These are phyloP conservation scores for Temnothorax longispinosus DNA, from an alignment of 1,140 invertebrate genomes.

Conservation along the genomic window DNA sequence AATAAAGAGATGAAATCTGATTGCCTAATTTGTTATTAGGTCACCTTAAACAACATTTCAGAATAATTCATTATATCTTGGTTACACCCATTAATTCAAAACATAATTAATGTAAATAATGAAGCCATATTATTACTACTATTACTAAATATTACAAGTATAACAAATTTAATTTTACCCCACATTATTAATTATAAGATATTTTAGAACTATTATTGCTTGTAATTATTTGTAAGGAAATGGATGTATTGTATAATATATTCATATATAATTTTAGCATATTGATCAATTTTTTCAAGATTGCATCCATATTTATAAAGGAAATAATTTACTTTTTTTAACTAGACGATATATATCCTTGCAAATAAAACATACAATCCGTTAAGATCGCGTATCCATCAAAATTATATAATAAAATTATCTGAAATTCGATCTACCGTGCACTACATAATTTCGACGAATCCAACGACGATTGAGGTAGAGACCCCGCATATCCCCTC, in stretches of 20 bases:
- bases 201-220: background rate
- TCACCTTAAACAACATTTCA: background rate
- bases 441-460: background rate
- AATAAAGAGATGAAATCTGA: background rate
- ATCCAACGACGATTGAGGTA: background rate
- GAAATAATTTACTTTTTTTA: background rate
- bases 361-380: background rate
- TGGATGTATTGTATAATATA: background rate
- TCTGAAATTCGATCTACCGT: slow-evolving; percentile 16
- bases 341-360: background rate
- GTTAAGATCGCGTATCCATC: background rate
- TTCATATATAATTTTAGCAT: background rate
- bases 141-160: too few relatives aligned
- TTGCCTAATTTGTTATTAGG: background rate
- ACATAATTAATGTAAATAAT: background rate
- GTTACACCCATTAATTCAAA: background rate
- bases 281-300: background rate
- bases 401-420: background rate
- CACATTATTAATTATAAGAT: background rate
- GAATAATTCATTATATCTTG: background rate
- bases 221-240: background rate
- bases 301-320: background rate
- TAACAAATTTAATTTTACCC: too few relatives aligned
- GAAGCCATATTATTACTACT: background rate
- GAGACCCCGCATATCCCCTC: background rate